Evolutionary conservation across 1,140 invertebrate genomes (phyloP).

Genomic region (Oncopodura yosiiana): DNA sequence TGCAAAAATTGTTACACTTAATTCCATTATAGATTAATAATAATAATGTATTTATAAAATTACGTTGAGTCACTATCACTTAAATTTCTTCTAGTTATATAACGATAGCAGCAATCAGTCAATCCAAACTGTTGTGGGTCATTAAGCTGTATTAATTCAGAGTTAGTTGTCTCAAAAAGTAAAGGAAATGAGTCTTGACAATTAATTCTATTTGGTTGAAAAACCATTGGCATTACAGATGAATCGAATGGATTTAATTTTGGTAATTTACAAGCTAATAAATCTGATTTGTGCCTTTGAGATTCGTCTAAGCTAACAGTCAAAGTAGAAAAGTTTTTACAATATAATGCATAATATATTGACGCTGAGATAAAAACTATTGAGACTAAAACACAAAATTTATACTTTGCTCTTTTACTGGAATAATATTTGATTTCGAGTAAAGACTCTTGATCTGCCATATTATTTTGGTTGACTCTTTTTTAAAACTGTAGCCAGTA

Average conservation of each 20-base stretch:
- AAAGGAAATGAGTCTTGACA: neutral
- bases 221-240: neutral
- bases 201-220: neutral
- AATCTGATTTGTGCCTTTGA: too few species aligned
- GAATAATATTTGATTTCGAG: too few species aligned
- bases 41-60: neutral
- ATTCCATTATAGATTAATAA: neutral
- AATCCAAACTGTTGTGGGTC: neutral
- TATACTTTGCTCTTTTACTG: too few species aligned
- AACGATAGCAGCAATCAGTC: slow-evolving; percentile 1
- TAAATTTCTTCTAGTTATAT: neutral
- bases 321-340: too few species aligned
- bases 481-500: too few species aligned
- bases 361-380: too few species aligned
- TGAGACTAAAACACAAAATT: too few species aligned
- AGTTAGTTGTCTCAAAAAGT: neutral
- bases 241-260: slow-evolving; percentile 3
- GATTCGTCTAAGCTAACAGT: too few species aligned
- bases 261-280: slow-evolving; percentile 8
- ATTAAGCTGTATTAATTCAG: neutral
- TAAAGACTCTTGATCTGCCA: too few species aligned
- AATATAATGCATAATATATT: too few species aligned
- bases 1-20: neutral
- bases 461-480: too few species aligned
- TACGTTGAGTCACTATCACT: neutral